Evolutionary conservation across 2,797 vertebrate species (phyloP).

Genomic region (Cryptoprocta ferox): DNA sequence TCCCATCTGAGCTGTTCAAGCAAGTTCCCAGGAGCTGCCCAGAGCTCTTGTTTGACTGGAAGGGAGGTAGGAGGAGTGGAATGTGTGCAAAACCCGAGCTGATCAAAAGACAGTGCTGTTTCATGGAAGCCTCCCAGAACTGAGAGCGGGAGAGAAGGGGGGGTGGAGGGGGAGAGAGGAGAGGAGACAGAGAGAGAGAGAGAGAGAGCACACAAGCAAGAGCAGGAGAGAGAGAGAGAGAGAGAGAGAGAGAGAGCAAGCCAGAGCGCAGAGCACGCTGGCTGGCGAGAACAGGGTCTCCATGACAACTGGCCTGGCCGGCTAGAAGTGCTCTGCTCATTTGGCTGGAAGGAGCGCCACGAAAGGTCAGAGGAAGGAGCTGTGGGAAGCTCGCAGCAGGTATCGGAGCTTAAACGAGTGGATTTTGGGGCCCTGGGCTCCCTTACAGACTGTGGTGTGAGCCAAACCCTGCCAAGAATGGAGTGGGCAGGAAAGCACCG

Average conservation of each 20-base stretch:
- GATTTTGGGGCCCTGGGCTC: conserved; percentile 83
- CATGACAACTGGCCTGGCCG: conserved; percentile 93
- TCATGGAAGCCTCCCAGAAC: conserved; percentile 84
- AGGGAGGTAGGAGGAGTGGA: conserved; percentile 85
- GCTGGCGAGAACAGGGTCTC: conserved; percentile 85
- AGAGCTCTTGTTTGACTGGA: conserved; percentile 74
- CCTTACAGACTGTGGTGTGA: conserved; percentile 85
- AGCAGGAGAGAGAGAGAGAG: not conserved
- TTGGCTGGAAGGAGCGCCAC: conserved; percentile 86
- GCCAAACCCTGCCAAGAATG: conserved; percentile 88
- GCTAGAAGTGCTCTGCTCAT: conserved; percentile 87
- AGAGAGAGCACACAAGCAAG: too few species aligned
- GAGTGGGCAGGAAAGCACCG: conserved; percentile 88
- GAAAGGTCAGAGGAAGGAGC: conserved; percentile 91
- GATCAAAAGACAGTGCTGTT: conserved; percentile 86
- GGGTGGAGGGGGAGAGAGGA: not conserved
- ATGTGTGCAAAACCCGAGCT: conserved; percentile 78
- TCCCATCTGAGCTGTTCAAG: conserved; percentile 61
- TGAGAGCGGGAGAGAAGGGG: conserved; percentile 64
- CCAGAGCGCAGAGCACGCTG: not conserved
- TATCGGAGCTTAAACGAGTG: conserved; percentile 84
- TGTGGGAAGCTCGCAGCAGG: conserved; percentile 90
- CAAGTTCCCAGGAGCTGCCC: conserved; percentile 74
- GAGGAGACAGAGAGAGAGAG: conserved; percentile 78
- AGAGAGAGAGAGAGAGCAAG: too few species aligned